Evolutionary conservation across 2,113 vertebrate species (phyloP), one percentile per base, ranked within the genome.

Genomic region (Zosterops japonicus): DNA sequence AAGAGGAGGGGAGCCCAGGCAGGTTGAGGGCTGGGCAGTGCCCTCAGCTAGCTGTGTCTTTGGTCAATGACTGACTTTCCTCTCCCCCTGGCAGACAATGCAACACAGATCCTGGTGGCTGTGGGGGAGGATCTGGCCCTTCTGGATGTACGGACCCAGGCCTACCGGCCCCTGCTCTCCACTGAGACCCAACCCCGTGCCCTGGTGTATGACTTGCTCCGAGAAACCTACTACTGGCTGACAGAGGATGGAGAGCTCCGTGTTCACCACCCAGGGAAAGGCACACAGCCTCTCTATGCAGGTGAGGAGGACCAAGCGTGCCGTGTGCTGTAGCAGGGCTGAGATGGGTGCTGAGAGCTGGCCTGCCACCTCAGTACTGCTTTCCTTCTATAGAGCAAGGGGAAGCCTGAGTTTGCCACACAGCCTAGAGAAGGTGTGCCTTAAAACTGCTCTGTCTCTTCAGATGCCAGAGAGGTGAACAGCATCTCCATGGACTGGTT

Each of bases 401-500:
- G 33, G 7, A 23, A 92, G 8, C 5, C 12, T 57, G 28, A 29
- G 18, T 50, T 76, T 91, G 22, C 17, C 9, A 14, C 36, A 17
- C 5, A 5, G 44, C 39, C 50, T 35, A 22, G 28, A 81, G 28
- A 29, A 41, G 41, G 11, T 41, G 14, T 63, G 42, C n/a, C 33
- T 95, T 75, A 64, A 84, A 63, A 65, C 33, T 5, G 2, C 12
- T 87, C 29, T 44, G 22, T 94, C 22, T 88, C 82, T 63, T 20
- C 88, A 99, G 99, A 98, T 28, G 94, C 97, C 1, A 78, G 89
- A 70, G 97, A 98, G 35, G 97, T 99, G 75, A 98, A 96, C 64
- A 98, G 98, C 94, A 95, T 99, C 85, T 98, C 98, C 8, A 94
- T 98, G 89, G 99, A 99, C 97, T 99, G 99, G 99, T 95, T 98